phyloP scores from a whole-genome alignment of 2,888 invertebrate species.

The Leptinotarsa tumamoca region DNA sequence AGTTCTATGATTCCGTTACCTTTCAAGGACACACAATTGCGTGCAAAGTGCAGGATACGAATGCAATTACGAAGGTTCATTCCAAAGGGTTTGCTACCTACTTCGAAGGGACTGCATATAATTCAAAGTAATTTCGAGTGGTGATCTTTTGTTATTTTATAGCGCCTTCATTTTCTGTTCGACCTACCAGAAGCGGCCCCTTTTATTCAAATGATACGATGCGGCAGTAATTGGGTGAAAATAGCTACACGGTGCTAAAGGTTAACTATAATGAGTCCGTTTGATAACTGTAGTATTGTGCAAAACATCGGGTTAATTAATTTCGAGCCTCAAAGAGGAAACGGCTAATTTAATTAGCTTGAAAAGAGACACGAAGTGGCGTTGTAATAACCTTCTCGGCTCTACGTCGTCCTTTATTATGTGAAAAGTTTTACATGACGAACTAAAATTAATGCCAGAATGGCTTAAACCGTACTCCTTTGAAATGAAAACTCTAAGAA shows the following conservation, averaged over 20 bases:
- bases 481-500: too few species aligned
- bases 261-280: constrained; percentile 38
- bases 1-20: background rate
- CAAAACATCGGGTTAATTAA: constrained; percentile 11
- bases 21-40: background rate
- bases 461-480: too few species aligned
- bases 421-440: background rate
- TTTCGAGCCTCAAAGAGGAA: constrained; percentile 12
- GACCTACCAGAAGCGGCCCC: background rate
- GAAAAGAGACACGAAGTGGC: background rate
- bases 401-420: background rate
- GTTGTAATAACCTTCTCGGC: background rate
- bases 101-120: background rate
- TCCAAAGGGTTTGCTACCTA: constrained; percentile 2
- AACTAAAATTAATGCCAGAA: too few species aligned
- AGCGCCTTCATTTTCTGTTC: constrained; percentile 3
- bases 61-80: background rate
- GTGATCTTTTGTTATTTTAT: constrained; percentile 14
- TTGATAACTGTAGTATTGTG: constrained; percentile 31
- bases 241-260: constrained; percentile 30
- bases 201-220: constrained; percentile 34
- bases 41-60: background rate
- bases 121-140: background rate
- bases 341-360: constrained; percentile 1
- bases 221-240: constrained; percentile 41